Conservation (phyloP, 1,140 invertebrate genomes). For the Bombus huntii region DNA sequence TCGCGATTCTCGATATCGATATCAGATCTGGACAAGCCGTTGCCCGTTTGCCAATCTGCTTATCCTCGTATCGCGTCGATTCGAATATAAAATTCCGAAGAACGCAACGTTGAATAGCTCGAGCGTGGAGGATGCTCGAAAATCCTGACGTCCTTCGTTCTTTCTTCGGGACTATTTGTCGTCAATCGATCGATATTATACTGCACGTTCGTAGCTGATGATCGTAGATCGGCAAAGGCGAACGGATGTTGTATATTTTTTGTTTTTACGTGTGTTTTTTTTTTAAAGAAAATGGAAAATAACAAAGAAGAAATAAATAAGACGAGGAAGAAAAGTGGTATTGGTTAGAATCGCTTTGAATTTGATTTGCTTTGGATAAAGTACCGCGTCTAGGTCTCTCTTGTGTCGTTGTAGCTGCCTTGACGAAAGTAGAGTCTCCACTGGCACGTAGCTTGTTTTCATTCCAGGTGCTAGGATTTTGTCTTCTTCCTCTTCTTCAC, state of each 20-base stretch:
- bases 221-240: constrained; percentile 10
- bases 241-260: not conserved
- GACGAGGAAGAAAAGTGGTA: not conserved
- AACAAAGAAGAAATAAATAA: not conserved
- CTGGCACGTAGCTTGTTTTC: constrained; percentile 75
- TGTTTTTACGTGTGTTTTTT: not conserved
- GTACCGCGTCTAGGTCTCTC: constrained; percentile 71
- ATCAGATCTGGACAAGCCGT: not conserved
- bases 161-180: constrained; percentile 41
- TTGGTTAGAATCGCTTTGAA: constrained; percentile 48
- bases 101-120: not conserved
- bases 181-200: not conserved
- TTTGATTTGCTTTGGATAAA: constrained; percentile 46
- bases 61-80: not conserved
- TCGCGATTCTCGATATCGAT: constrained; percentile 8
- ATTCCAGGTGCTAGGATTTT: constrained; percentile 66
- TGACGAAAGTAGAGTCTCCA: constrained; percentile 47
- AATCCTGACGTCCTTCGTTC: constrained; percentile 49
- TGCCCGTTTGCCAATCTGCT: not conserved
- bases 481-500: constrained; percentile 59
- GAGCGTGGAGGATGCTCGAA: not conserved
- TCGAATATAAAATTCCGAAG: not conserved
- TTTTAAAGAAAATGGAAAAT: not conserved
- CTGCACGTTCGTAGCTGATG: constrained; percentile 8
- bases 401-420: constrained; percentile 66